These are phyloP conservation scores for Lysandra bellargus DNA, from an alignment of 2,888 invertebrate species.

Conservation along the genomic window DNA sequence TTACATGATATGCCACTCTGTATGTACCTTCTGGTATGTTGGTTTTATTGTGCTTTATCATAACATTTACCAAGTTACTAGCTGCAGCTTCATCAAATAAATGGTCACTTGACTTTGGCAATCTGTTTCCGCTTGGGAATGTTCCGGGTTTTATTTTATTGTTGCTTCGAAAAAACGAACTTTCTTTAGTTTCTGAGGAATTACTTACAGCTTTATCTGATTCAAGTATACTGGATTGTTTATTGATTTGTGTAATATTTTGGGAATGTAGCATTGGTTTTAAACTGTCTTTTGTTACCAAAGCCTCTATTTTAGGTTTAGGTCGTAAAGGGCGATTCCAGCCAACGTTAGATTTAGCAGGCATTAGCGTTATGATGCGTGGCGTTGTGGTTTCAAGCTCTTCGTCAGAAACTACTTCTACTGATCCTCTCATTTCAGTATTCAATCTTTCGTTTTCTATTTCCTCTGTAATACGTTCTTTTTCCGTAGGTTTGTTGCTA, in stretches of 20 bases:
- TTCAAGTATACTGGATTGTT: constrained; percentile 36
- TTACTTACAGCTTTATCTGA: constrained; percentile 51
- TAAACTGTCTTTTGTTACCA: constrained; percentile 55
- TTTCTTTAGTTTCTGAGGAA: constrained; percentile 45
- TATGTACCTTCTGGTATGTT: constrained; percentile 70
- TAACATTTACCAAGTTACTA: constrained; percentile 38
- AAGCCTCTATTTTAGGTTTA: constrained; percentile 73
- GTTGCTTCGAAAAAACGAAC: constrained; percentile 41
- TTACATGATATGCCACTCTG: constrained; percentile 73
- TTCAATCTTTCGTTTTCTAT: constrained; percentile 54
- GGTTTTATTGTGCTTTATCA: constrained; percentile 44
- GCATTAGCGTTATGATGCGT: constrained; percentile 82
- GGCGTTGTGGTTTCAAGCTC: constrained; percentile 66
- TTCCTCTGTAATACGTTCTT: constrained; percentile 41
- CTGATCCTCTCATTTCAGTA: constrained; percentile 66
- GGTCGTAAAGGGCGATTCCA: constrained; percentile 86
- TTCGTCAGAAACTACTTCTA: constrained; percentile 71
- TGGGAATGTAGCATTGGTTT: constrained; percentile 38
- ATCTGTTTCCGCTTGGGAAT: constrained; percentile 55
- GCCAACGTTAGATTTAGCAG: constrained; percentile 89
- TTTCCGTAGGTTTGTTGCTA: constrained; percentile 38
- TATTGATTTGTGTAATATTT: constrained; percentile 40
- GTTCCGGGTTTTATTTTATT: constrained; percentile 37
- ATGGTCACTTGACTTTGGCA: constrained; percentile 66
- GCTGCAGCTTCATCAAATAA: constrained; percentile 47